Percentiles rank a stretch among this genome's conserved stretches.
Evolutionary conservation across 2,113 vertebrate species (phyloP).

Genomic region (Elanus axillaris): DNA sequence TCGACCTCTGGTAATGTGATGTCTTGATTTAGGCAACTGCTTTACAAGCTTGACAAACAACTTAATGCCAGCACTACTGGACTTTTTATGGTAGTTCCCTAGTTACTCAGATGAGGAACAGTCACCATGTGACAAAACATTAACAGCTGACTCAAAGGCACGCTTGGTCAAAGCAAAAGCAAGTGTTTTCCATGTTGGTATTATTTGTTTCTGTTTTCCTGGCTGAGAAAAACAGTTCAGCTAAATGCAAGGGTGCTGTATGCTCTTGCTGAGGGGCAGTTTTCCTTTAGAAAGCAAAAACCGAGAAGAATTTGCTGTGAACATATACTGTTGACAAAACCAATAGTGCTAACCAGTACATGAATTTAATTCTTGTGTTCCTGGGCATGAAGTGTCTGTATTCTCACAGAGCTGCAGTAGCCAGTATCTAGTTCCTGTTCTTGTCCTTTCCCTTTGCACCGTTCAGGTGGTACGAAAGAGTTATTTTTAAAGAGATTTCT

Average conservation of each 20-base stretch:
- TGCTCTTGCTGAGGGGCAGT: background rate
- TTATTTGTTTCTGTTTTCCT: background rate
- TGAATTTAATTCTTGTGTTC: background rate
- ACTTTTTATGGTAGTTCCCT: background rate
- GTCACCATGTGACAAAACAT: constrained; percentile 26
- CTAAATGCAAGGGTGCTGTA: background rate
- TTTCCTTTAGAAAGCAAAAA: background rate
- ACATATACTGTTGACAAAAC: background rate
- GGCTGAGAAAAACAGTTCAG: background rate
- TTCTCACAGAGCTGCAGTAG: background rate
- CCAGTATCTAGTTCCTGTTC: background rate
- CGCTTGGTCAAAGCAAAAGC: constrained; percentile 8
- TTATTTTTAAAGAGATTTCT: background rate
- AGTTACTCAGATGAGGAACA: background rate
- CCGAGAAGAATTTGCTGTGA: background rate
- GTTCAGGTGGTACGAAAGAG: background rate
- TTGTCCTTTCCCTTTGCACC: background rate
- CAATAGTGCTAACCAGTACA: background rate
- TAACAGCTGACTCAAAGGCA: constrained; percentile 28
- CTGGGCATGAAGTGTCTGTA: background rate
- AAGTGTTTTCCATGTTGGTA: constrained; percentile 4
- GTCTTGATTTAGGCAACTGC: constrained; percentile 38
- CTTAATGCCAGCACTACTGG: background rate
- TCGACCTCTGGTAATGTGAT: constrained; percentile 1
- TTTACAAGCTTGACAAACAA: constrained; percentile 27